Evolutionary conservation across 2,888 invertebrate species (phyloP).

Genomic region (Sussaba pulchella): DNA sequence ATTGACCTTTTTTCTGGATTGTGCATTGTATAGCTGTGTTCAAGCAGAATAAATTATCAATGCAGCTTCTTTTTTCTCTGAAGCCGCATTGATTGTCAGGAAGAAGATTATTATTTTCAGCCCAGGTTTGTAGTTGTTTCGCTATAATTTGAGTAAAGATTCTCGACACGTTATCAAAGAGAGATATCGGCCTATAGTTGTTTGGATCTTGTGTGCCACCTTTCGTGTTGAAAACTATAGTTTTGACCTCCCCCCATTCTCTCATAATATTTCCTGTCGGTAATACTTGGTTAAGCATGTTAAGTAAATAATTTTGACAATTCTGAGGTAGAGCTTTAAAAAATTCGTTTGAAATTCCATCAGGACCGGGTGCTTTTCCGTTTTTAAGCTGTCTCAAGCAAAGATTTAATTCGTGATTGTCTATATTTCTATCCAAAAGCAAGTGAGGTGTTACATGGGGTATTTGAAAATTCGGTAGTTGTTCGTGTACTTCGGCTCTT

Average conservation of each 20-base stretch:
- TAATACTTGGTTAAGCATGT: conserved; percentile 7
- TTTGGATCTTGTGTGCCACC: background rate
- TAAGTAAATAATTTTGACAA: background rate
- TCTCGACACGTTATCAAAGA: conserved; percentile 12
- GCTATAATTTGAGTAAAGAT: conserved; percentile 23
- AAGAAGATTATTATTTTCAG: background rate
- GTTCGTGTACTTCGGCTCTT: background rate
- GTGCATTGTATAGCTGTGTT: conserved; percentile 41
- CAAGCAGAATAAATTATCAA: conserved; percentile 24
- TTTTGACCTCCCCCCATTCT: conserved; percentile 21
- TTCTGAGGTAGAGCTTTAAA: conserved; percentile 10
- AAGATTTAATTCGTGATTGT: conserved; percentile 10
- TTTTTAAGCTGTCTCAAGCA: conserved; percentile 28
- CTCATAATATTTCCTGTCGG: conserved; percentile 1
- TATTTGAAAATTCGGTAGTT: background rate
- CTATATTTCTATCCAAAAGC: conserved; percentile 11
- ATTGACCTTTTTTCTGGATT: conserved; percentile 28
- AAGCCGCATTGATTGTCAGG: conserved; percentile 14
- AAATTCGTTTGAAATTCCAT: conserved; percentile 35
- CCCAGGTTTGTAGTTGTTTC: conserved; percentile 14
- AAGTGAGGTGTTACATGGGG: background rate
- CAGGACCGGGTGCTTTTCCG: conserved; percentile 36
- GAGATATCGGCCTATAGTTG: conserved; percentile 12
- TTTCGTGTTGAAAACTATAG: conserved; percentile 8
- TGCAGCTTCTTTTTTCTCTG: conserved; percentile 12